Evolutionary conservation across 1,140 invertebrate genomes (phyloP).

Genomic region (Adelges cooleyi): DNA sequence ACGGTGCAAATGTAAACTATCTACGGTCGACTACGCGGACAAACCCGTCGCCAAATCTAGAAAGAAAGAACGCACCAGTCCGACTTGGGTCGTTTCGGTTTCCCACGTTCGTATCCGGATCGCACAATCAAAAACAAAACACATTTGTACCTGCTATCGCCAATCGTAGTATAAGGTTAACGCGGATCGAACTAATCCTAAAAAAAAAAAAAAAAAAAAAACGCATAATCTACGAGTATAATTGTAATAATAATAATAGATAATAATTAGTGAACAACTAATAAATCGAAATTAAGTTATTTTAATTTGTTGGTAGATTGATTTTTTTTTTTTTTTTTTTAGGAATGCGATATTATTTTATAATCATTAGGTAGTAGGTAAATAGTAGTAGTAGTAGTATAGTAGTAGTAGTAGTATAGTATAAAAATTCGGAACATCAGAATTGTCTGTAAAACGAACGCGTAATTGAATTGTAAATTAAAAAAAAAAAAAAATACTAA

Average conservation of each 20-base stretch:
- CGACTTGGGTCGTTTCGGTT: no score
- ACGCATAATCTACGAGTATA: neutral
- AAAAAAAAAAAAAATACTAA: conserved; percentile 21
- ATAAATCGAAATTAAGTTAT: conserved; percentile 9
- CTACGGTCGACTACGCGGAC: no score
- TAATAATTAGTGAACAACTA: conserved; percentile 10
- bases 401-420: neutral
- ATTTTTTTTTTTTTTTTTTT: neutral
- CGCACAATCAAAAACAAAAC: no score
- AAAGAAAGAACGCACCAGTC: no score
- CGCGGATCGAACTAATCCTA: conserved; percentile 22
- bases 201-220: conserved; percentile 2
- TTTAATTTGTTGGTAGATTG: neutral
- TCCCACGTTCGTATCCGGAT: no score
- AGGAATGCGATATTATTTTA: no score
- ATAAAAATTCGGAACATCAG: conserved; percentile 18
- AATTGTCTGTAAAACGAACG: conserved; percentile 10
- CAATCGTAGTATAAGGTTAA: neutral
- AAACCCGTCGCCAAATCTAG: no score
- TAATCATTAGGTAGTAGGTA: no score
- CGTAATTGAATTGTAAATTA: neutral
- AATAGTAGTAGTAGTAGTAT: no score
- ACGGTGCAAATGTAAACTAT: no score
- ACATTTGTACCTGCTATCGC: no score
- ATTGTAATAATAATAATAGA: conserved; percentile 1